phyloP scores from a whole-genome alignment of 1,140 invertebrate genomes.

The Ostrea denselamellosa region DNA sequence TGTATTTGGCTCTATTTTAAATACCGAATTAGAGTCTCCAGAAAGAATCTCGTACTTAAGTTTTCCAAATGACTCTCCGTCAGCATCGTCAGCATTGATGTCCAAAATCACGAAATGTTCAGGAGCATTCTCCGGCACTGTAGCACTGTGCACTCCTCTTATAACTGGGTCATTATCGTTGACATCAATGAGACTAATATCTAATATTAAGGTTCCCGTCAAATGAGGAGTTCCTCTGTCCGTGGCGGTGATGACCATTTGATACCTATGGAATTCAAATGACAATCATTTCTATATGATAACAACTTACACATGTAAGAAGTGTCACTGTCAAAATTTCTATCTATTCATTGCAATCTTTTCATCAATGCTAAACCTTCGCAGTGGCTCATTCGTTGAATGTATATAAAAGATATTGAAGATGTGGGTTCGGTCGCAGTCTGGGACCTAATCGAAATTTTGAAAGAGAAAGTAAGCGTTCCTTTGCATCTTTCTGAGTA shows the following conservation, averaged over 20 bases:
- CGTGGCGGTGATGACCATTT: conserved; percentile 55
- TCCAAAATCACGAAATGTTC: conserved; percentile 61
- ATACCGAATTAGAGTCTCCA: conserved; percentile 62
- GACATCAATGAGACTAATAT: conserved; percentile 63
- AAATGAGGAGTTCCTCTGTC: conserved; percentile 54
- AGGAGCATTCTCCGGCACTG: conserved; percentile 64
- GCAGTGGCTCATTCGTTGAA: background rate
- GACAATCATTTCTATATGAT: no score
- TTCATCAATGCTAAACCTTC: background rate
- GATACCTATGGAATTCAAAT: conserved; percentile 54
- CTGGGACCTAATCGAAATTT: background rate
- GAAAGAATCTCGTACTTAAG: conserved; percentile 61
- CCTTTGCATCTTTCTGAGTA: no score
- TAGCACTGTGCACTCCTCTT: conserved; percentile 59
- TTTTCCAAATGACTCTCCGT: conserved; percentile 62
- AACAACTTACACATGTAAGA: no score
- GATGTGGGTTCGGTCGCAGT: background rate
- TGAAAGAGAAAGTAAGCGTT: background rate
- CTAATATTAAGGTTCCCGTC: conserved; percentile 65
- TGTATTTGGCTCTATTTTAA: conserved; percentile 57
- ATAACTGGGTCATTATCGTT: conserved; percentile 66
- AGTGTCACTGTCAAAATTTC: no score
- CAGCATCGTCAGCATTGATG: conserved; percentile 65
- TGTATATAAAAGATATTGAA: background rate
- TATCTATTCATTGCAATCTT: no score